Evolutionary conservation across 2,888 invertebrate species (phyloP).

Genomic region (Aphrophora alni): DNA sequence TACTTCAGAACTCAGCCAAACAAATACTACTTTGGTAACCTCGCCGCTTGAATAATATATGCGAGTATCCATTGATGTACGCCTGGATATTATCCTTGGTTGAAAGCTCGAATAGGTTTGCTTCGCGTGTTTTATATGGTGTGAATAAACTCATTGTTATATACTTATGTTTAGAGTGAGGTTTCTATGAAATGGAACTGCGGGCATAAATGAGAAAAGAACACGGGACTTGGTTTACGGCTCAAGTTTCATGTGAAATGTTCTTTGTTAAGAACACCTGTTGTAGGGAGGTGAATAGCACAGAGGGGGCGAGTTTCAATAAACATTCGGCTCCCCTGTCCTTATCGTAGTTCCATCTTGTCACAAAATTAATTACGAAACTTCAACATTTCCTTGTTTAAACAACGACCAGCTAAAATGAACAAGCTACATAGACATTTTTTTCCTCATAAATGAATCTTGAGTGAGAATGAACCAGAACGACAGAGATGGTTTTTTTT

Average conservation of each 20-base stretch:
- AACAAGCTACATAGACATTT: too few species aligned
- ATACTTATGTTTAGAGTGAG: background rate
- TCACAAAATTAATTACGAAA: constrained; percentile 5
- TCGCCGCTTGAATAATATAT: too few species aligned
- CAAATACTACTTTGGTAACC: too few species aligned
- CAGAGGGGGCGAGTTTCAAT: background rate
- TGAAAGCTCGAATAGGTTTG: too few species aligned
- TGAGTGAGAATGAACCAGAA: too few species aligned
- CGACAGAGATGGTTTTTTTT: too few species aligned
- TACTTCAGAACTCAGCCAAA: too few species aligned
- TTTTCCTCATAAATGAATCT: too few species aligned
- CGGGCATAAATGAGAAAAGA: background rate
- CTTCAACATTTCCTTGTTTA: background rate
- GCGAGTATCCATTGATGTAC: too few species aligned
- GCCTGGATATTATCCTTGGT: too few species aligned
- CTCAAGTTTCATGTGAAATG: constrained; percentile 2
- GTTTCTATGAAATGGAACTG: background rate
- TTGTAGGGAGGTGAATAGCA: background rate
- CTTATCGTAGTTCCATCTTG: background rate
- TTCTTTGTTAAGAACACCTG: background rate
- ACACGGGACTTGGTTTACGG: background rate
- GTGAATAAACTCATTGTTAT: background rate
- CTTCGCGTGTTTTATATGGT: background rate
- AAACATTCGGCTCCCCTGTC: background rate
- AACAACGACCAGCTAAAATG: background rate